Percentiles rank a stretch among this genome's conserved stretches.
These are phyloP conservation scores for Bombus turneri DNA, from an alignment of 1,140 invertebrate genomes.

Conservation along the genomic window DNA sequence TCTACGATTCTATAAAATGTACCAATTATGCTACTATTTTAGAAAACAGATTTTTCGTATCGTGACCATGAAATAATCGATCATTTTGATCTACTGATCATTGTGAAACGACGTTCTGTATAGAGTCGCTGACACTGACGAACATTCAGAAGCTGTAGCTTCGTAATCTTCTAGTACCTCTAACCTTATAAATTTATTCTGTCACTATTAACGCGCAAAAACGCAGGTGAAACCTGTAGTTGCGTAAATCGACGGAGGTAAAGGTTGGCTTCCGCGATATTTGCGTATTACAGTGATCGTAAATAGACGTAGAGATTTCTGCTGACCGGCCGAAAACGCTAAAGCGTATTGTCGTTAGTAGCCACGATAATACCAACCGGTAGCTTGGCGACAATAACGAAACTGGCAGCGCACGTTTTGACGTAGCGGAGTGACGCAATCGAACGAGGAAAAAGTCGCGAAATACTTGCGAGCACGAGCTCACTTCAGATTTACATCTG, in stretches of 20 bases:
- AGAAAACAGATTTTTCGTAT: too few relatives aligned
- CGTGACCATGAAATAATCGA: too few relatives aligned
- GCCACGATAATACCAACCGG: not conserved
- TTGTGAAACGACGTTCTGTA: too few relatives aligned
- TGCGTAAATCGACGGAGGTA: not conserved
- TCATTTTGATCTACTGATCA: too few relatives aligned
- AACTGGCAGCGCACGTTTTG: not conserved
- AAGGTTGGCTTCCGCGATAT: not conserved
- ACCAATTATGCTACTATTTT: too few relatives aligned
- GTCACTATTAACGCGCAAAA: not conserved
- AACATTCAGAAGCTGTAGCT: not conserved
- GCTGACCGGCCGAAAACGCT: not conserved
- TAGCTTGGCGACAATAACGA: not conserved
- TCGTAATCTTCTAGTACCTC: not conserved
- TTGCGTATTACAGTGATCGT: not conserved
- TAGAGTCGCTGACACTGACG: too few relatives aligned
- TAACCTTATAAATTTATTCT: not conserved
- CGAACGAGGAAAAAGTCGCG: not conserved
- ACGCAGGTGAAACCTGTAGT: not conserved
- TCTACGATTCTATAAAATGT: too few relatives aligned
- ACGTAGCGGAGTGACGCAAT: not conserved
- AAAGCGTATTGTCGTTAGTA: not conserved
- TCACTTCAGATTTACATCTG: not conserved
- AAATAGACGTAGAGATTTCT: not conserved
- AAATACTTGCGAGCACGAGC: not conserved